Conservation (phyloP, 2,797 vertebrate genomes). For the Rhinella marina region DNA sequence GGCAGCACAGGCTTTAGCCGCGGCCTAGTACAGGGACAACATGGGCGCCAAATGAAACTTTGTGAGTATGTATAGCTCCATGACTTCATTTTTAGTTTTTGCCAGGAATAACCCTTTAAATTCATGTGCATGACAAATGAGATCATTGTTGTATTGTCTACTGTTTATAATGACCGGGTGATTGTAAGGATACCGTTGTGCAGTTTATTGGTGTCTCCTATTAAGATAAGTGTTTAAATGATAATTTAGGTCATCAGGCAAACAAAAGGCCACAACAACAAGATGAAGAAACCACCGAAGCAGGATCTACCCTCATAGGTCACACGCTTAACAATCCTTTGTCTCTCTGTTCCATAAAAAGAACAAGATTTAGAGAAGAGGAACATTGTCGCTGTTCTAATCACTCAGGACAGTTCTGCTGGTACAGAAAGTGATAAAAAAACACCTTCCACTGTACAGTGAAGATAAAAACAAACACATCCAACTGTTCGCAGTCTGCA, state of each 20-base stretch:
- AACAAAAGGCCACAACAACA: not conserved
- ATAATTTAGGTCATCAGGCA: not conserved
- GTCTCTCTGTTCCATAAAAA: conserved; percentile 46
- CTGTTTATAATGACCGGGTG: not conserved
- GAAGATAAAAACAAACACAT: conserved; percentile 56
- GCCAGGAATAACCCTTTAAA: too few relatives aligned
- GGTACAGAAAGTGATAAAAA: conserved; percentile 49
- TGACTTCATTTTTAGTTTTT: too few relatives aligned
- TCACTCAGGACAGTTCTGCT: conserved; percentile 44
- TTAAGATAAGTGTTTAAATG: not conserved
- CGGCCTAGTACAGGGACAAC: too few relatives aligned
- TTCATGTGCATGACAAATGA: not conserved
- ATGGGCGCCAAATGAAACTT: too few relatives aligned
- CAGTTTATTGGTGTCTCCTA: not conserved
- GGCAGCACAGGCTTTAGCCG: too few relatives aligned
- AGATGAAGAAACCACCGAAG: not conserved
- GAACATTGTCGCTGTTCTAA: conserved; percentile 44
- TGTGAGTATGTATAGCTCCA: too few relatives aligned
- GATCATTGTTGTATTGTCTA: not conserved
- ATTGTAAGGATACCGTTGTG: too few relatives aligned
- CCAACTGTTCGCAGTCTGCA: not conserved
- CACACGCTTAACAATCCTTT: conserved; percentile 43
- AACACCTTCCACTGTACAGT: conserved; percentile 43
- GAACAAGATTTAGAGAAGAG: conserved; percentile 53
- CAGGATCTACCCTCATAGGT: not conserved